Evolutionary conservation across 1,140 invertebrate genomes (phyloP), one percentile per base, ranked within the genome.

Genomic region (Leptinotarsa texana): DNA sequence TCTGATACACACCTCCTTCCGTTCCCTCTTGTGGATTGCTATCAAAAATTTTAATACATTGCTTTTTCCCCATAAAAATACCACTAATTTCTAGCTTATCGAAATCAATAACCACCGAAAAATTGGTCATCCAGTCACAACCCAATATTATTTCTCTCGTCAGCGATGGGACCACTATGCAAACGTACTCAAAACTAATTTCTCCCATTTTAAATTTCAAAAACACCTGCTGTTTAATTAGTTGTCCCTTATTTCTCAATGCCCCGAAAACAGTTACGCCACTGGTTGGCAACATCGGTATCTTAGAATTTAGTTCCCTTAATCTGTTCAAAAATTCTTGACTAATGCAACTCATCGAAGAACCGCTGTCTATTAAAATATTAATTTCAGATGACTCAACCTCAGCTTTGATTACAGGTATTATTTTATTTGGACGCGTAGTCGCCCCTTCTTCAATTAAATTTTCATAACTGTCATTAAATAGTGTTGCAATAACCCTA

Each of bases 61-160:
- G 21, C 33, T 33, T 33, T 33, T 57, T 13, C 15, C 15, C 13
- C 13, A 17, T n/a, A 13, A 57, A 57, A 13, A 57, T 13, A 15
- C 51, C 13, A 57, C n/a, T n/a, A 15, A 57, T n/a, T 57, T 57
- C 1, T 13, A 57, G 13, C n/a, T 57, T 57, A 3, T 57, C 27
- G 33, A 69, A 69, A 69, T 48, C 33, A 13, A 69, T 42, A 17
- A 49, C 17, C 17, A 69, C 18, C 13, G n/a, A 18, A 49, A 22
- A 21, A 17, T 69, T 17, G 4, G 17, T 18, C 48, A 69, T 47
- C 68, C 68, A 69, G 27, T 69, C 68, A 48, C 68, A 48, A 49
- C 48, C 42, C 22, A 70, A 42, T 70, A 70, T 70, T 24, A 57
- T 21, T n/a, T 70, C 51, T 49, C 51, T 49, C 21, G 47, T 47